A percentile compares a stretch with the other conserved stretches of the same genome.
Evolutionary conservation across 2,113 vertebrate species (phyloP).

Genomic region (Cariama cristata): DNA sequence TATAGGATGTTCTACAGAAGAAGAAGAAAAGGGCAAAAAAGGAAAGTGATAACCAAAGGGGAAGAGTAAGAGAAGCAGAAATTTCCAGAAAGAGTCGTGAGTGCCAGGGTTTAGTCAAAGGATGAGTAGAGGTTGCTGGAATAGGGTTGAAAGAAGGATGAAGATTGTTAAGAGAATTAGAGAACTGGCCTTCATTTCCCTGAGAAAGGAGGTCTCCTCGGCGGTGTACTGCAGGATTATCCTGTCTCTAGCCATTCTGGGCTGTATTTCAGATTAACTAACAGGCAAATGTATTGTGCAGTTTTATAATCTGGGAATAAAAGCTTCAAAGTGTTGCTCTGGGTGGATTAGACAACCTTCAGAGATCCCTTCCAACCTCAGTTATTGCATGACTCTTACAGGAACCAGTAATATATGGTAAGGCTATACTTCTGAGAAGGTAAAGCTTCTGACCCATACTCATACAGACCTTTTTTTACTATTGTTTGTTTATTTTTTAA

Average conservation of each 20-base stretch:
- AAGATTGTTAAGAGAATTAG: neutral
- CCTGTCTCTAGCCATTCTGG: neutral
- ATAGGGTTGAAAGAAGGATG: neutral
- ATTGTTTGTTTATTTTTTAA: neutral
- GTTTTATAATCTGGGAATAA: neutral
- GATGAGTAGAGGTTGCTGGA: neutral
- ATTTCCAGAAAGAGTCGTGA: neutral
- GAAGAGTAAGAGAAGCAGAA: neutral
- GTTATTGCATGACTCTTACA: accelerated
- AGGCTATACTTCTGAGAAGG: neutral
- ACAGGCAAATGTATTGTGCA: neutral
- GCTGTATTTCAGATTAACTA: neutral
- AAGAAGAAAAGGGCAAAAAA: neutral
- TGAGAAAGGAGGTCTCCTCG: neutral
- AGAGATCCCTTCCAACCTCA: neutral
- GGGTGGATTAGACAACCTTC: neutral
- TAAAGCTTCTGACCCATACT: neutral
- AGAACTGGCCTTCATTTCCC: neutral
- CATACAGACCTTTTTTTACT: accelerated
- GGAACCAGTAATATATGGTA: neutral
- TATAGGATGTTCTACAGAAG: neutral
- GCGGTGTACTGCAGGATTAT: neutral
- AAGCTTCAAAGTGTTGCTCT: neutral
- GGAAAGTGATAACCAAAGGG: neutral
- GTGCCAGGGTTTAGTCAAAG: neutral